Evolutionary conservation across 2,113 vertebrate genomes (phyloP), one percentile per base, ranked within the genome.

Genomic region (Grammomys dolichurus): DNA sequence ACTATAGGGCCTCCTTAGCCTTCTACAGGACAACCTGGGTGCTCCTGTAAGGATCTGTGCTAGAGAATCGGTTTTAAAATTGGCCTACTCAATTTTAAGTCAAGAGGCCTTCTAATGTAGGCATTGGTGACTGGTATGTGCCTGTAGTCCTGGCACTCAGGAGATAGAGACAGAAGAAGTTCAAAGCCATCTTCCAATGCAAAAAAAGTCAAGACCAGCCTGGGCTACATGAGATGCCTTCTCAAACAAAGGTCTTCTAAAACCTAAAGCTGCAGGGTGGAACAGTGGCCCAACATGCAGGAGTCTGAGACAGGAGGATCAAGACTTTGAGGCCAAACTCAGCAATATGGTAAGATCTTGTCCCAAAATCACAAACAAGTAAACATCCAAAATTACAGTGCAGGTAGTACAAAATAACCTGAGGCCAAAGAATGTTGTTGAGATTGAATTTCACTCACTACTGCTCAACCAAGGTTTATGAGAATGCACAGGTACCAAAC

Each of bases 381-480:
- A 51, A 82, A 82, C 91, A 11, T 72, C n/a, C 31, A 4, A 28
- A 77, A 81, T 4, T 36, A 40, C 28, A 85, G 73, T 17, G 20
- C 13, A 94, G 54, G 6, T 48, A 26, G 40, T 67, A 84, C 16
- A 82, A 91, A 95, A 87, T 54, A 84, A 93, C 69, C 60, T 20
- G 2, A 5, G 17, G 7, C 60, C 73, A 87, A 89, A 93, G 48
- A 90, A 67, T 19, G 22, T 22, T 92, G 48, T 85, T 89, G 63
- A 26, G 26, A 63, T n/a, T 63, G 26, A 84, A 63, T 86, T 86
- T n/a, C 58, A 81, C 88, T 91, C 56, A 81, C 40, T 69, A n/a
- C 9, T 48, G 56, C 31, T 69, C 26, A 7, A 87, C 56, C 7
- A 84, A 48, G 12, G 60, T 67, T 46, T 28, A 26, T 40, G 69